Evolutionary conservation across 92 coral and sea anemone species (phyloP), one percentile per base, ranked within the genome.

Genomic region (Pocillopora grandis): DNA sequence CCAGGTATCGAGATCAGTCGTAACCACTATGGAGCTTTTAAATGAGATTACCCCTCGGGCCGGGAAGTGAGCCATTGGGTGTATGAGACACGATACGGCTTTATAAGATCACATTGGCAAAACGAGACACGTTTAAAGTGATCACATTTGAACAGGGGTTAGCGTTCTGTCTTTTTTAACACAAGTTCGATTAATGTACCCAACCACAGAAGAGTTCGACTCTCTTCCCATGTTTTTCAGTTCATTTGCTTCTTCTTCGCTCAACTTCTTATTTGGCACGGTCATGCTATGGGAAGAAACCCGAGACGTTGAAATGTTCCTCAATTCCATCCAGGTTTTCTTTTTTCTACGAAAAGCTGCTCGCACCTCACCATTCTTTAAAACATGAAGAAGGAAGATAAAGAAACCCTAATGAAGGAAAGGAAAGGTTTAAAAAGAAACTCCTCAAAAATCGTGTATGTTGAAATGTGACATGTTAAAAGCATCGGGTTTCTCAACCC

Each of bases 311-410:
- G 27, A 36, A 80, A 66, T 15, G 85, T 66, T 57, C 33, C 58
- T 70, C 36, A 7, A 35, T 18, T 55, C 65, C 10, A 9, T 67
- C 89, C 89, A 86, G 6, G 58, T 62, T n/a, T 86, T 55, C 56
- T 61, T 79, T 75, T 80, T 86, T 5, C 85, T 79, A 27, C 20
- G 27, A 76, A 71, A 86, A 7, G 86, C 76, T 2, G 63, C 66
- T 7, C 71, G 89, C 62, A 91, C 91, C 62, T 91, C 94, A 21
- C 84, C 20, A 75, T 80, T 91, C 71, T 92, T 85, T 27, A 91
- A 48, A 21, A 84, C 86, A 59, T 88, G 89, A 72, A 91, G 76
- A 9, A 88, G 19, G 18, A 91, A 84, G 56, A 91, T 76, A 2
- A 91, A 63, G n/a, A 85, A 91, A 9, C 93, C 93, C 93, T 90